These are phyloP conservation scores for Sebastes aleutianus DNA, from an alignment of 2,797 vertebrate genomes.

Conservation along the genomic window DNA sequence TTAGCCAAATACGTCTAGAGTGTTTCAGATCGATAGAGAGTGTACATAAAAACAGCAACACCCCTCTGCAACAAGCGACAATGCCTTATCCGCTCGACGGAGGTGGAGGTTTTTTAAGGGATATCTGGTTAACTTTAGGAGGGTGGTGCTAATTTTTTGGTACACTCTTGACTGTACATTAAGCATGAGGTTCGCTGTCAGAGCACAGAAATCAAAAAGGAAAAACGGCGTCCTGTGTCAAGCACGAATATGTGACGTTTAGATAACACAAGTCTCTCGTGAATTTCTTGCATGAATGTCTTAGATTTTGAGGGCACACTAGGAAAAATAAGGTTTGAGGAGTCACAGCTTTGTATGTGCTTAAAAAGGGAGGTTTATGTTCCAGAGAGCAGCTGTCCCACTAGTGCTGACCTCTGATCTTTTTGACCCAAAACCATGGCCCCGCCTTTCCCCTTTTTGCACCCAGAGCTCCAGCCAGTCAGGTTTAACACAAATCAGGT, in stretches of 20 bases:
- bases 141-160: conserved; percentile 50
- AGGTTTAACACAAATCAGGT: conserved; percentile 71
- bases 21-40: conserved; percentile 34
- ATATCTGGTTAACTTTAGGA: background rate
- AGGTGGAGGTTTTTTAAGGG: conserved; percentile 7
- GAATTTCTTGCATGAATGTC: conserved; percentile 70
- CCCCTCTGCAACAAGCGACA: conserved; percentile 35
- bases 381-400: conserved; percentile 15
- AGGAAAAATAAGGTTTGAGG: conserved; percentile 10
- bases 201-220: conserved; percentile 20
- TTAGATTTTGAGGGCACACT: conserved; percentile 35
- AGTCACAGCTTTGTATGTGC: conserved; percentile 28
- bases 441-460: conserved; percentile 4
- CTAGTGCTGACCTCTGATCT: conserved; percentile 33
- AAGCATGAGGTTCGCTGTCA: conserved; percentile 20
- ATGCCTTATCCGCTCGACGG: conserved; percentile 58
- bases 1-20: conserved; percentile 59
- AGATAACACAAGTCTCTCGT: conserved; percentile 49
- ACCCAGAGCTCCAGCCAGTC: conserved; percentile 57
- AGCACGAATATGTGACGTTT: conserved; percentile 34
- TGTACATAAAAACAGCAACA: conserved; percentile 52
- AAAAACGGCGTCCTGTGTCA: conserved; percentile 37
- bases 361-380: conserved; percentile 28
- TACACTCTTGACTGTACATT: conserved; percentile 41
- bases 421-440: conserved; percentile 16